phyloP scores from a whole-genome alignment of 1,140 invertebrate genomes.

The Rhopalosiphum padi region DNA sequence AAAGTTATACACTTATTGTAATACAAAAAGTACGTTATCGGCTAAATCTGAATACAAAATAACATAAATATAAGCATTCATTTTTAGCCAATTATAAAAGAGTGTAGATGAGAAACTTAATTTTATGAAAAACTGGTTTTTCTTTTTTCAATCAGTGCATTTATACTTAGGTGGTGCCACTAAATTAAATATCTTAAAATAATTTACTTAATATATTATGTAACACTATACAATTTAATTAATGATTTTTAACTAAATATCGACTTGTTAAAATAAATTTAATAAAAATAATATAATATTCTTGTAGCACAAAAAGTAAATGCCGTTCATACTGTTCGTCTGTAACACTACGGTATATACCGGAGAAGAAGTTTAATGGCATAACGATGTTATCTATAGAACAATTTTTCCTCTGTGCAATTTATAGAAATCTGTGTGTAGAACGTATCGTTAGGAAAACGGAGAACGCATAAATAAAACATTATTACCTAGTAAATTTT shows the following conservation, averaged over 20 bases:
- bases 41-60: neutral
- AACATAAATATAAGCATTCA: too few relatives aligned
- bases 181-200: too few relatives aligned
- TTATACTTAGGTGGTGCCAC: too few relatives aligned
- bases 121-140: neutral
- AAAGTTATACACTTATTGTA: neutral
- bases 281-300: neutral
- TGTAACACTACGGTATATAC: neutral
- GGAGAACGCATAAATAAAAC: neutral
- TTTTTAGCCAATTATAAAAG: neutral
- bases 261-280: neutral
- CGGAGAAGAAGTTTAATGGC: neutral
- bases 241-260: neutral
- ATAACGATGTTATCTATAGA: neutral
- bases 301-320: neutral
- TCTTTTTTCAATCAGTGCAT: neutral
- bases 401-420: neutral
- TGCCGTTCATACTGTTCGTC: neutral
- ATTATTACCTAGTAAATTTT: conserved; percentile 17
- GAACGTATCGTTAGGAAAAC: neutral
- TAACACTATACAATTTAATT: neutral
- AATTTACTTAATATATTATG: neutral
- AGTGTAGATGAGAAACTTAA: neutral
- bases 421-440: neutral
- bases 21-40: neutral